These are phyloP conservation scores for Siniperca obscura DNA, from an alignment of 2,797 vertebrate species.

Conservation along the genomic window DNA sequence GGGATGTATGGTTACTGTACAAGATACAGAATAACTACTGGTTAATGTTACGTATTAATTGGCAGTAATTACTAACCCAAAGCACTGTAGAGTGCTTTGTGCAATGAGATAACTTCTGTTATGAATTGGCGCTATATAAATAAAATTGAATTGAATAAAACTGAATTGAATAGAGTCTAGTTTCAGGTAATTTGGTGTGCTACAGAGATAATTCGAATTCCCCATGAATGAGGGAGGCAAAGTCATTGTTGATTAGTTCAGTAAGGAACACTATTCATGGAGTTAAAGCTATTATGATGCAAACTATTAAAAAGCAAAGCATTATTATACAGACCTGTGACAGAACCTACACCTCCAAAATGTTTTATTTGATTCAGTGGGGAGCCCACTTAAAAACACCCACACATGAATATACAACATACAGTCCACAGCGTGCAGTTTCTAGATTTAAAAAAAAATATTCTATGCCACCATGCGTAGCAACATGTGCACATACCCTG, in stretches of 20 bases:
- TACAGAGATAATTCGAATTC: conserved; percentile 61
- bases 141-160: too few relatives aligned
- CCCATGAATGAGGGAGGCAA: conserved; percentile 30
- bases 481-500: not conserved
- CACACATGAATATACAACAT: not conserved
- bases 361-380: not conserved
- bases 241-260: conserved; percentile 57
- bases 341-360: not conserved
- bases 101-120: too few relatives aligned
- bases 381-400: not conserved
- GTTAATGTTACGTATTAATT: conserved; percentile 50
- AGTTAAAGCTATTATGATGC: conserved; percentile 25
- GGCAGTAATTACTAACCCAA: conserved; percentile 53
- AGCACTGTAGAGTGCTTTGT: not conserved
- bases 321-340: not conserved
- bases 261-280: conserved; percentile 33
- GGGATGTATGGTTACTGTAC: conserved; percentile 22
- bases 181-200: conserved; percentile 57
- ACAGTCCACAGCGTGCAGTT: not conserved
- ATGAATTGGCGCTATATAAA: too few relatives aligned
- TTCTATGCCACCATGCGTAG: not conserved
- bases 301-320: conserved; percentile 16
- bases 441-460: not conserved
- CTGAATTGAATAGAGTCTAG: conserved; percentile 12
- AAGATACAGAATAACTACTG: conserved; percentile 20